Evolutionary conservation across 2,797 vertebrate species (phyloP).

Genomic region (Manis javanica): DNA sequence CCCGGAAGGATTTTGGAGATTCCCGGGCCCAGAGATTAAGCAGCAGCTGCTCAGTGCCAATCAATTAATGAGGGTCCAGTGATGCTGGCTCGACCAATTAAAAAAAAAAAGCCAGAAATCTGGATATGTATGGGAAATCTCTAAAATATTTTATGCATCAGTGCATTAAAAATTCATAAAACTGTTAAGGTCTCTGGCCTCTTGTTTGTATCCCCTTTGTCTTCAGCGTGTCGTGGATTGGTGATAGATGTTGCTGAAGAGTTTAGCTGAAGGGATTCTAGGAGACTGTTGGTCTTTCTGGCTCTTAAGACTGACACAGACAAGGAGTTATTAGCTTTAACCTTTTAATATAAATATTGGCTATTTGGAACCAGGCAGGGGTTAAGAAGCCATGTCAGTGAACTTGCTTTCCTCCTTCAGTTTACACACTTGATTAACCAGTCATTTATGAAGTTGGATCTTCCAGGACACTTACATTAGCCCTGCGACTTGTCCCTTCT

Average conservation of each 20-base stretch:
- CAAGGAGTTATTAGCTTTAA: conserved; percentile 3
- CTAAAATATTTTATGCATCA: not conserved
- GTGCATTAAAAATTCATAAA: conserved; percentile 28
- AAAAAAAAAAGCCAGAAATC: not conserved
- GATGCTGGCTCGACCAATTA: not conserved
- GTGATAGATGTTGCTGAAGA: not conserved
- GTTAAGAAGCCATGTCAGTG: not conserved
- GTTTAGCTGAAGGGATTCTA: conserved; percentile 26
- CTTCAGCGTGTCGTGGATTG: not conserved
- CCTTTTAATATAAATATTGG: conserved; percentile 53
- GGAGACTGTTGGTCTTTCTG: conserved; percentile 47
- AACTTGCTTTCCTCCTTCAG: conserved; percentile 30
- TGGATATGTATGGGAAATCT: not conserved
- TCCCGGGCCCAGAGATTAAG: not conserved
- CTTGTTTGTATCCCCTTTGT: not conserved
- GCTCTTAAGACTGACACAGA: conserved; percentile 40
- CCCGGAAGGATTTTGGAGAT: conserved; percentile 23
- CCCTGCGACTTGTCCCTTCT: not conserved
- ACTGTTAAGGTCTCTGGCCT: not conserved
- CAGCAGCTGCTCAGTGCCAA: not conserved
- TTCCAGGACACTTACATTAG: conserved; percentile 37
- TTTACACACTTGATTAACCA: conserved; percentile 36
- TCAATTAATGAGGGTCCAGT: not conserved
- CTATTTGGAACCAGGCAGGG: not conserved
- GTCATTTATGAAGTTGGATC: conserved; percentile 24